Evolutionary conservation across 1,140 invertebrate species (phyloP).

Genomic region (Lepidurus packardi): DNA sequence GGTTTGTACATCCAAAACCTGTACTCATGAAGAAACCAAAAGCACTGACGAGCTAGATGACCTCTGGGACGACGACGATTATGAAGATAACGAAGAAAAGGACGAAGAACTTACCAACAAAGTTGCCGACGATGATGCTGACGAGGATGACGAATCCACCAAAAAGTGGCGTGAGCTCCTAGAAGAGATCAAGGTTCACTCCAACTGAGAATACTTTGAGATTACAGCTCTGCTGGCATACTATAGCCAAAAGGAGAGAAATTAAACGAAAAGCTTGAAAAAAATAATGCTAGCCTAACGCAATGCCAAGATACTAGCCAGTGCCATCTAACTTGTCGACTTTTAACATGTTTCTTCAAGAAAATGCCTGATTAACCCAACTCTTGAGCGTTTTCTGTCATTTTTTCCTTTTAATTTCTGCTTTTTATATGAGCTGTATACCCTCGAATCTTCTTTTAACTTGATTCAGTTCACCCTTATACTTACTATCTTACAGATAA

Average conservation of each 20-base stretch:
- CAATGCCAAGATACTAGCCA: background rate
- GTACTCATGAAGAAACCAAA: conserved; percentile 37
- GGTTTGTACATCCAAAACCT: conserved; percentile 40
- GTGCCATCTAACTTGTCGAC: background rate
- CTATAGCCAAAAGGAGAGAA: background rate
- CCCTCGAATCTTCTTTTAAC: too few species aligned
- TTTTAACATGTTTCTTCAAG: background rate
- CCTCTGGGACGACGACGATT: conserved; percentile 34
- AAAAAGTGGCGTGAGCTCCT: conserved; percentile 35
- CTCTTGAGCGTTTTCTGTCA: too few species aligned
- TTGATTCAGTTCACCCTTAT: too few species aligned
- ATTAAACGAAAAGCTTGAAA: background rate
- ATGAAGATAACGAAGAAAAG: conserved; percentile 33
- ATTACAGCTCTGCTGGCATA: background rate
- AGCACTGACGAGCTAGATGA: conserved; percentile 30
- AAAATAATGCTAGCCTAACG: background rate
- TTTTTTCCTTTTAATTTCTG: too few species aligned
- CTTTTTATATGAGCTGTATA: too few species aligned
- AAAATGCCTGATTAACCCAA: background rate
- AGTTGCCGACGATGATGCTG: conserved; percentile 36
- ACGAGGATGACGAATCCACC: conserved; percentile 35
- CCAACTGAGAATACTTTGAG: background rate
- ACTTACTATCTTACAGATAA: too few species aligned
- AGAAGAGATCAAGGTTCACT: conserved; percentile 17
- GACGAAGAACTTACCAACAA: conserved; percentile 27